phyloP scores from a whole-genome alignment of 2,888 invertebrate species.

The Apantesis nais region DNA sequence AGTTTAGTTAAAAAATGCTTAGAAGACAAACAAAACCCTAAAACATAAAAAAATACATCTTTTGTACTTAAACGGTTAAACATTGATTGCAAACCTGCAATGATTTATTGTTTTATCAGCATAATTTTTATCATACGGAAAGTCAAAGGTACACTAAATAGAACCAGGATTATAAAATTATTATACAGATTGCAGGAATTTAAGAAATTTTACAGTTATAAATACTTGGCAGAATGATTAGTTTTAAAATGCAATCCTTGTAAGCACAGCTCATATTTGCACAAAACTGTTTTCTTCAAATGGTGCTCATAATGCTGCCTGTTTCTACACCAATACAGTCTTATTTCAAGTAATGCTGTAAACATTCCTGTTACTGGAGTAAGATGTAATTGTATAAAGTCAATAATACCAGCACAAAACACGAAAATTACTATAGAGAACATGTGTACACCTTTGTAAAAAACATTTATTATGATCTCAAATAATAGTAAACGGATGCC shows the following conservation, averaged over 20 bases:
- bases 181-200: background rate
- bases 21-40: background rate
- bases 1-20: conserved; percentile 23
- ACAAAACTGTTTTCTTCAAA: conserved; percentile 23
- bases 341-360: conserved; percentile 31
- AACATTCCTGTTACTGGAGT: conserved; percentile 43
- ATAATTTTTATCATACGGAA: background rate
- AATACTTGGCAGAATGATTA: conserved; percentile 7
- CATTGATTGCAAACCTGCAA: conserved; percentile 28
- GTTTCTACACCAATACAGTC: conserved; percentile 5
- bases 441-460: conserved; percentile 32
- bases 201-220: conserved; percentile 6
- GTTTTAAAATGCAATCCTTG: conserved; percentile 17
- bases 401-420: conserved; percentile 46
- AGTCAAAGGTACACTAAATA: background rate
- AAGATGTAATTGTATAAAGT: conserved; percentile 19
- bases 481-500: conserved; percentile 43
- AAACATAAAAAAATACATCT: conserved; percentile 5
- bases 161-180: background rate
- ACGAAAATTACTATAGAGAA: conserved; percentile 38
- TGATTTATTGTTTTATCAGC: conserved; percentile 3
- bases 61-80: conserved; percentile 30
- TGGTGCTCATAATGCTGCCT: conserved; percentile 23
- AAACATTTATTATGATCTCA: conserved; percentile 64
- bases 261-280: conserved; percentile 20